Evolutionary conservation across 2,888 invertebrate species (phyloP), one percentile per base, ranked within the genome.

Genomic region (Ferdinandea cuprea): DNA sequence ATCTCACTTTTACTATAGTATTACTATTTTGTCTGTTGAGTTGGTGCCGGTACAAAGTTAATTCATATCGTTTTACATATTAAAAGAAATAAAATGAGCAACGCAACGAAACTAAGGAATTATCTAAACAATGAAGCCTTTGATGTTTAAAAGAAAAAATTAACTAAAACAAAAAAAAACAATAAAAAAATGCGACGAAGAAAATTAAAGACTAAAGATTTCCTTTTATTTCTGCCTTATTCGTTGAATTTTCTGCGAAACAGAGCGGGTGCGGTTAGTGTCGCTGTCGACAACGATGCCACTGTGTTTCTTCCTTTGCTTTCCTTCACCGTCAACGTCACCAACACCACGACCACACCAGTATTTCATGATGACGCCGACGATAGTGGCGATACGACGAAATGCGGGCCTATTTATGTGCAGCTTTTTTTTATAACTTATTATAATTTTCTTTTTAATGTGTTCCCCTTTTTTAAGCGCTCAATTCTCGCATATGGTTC

Each of bases 101-200:
- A 30, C 28, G 42, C 40, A 48, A 52, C 32, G 42, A 52, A 71
- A 71, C 71, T 71, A 71, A 71, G 42, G 71, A 71, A 71, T 61
- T 71, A 52, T 72, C 52, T 61, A 61, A 72, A 72, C 71, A 72
- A 61, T 44, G 71, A 72, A 72, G 61, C 61, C 61, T 72, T 72
- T 72, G 71, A 72, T 72, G 71, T 72, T 72, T 13, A 37, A 48
- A 48, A 48, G 58, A 37, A 59, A 48, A 48, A 37, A 54, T 8
- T 5, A 21, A 42, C 44, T 8, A 35, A 28, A 40, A 44, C 6
- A 4, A 4, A 13, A 40, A 13, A 17, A 48, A 59, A 35, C 35
- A 63, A 9, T 15, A 48, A 35, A 21, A 37, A 25, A 21, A 42
- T 48, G 19, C 58, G 32, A 59, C 8, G 58, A 72, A 52, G 61